phyloP scores from a whole-genome alignment of 2,888 invertebrate species.

The Cheilosia vernalis region DNA sequence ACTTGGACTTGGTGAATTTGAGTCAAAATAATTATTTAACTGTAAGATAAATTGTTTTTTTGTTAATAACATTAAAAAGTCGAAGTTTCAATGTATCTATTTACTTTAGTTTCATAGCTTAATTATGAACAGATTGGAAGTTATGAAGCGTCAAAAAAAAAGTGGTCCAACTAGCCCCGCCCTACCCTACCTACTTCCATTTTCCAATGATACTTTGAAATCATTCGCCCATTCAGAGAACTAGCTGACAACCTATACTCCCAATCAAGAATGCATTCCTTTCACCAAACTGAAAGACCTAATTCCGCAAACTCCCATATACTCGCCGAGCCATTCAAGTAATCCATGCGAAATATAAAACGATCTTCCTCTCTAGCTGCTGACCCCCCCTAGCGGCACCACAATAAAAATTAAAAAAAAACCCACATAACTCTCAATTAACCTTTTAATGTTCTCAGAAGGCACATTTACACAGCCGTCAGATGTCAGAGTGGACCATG shows the following conservation, averaged over 20 bases:
- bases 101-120: no score
- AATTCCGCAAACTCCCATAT: not conserved
- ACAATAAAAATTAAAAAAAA: slow-evolving; percentile 26
- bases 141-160: no score
- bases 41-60: no score
- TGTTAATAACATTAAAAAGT: no score
- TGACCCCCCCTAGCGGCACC: not conserved
- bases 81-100: no score
- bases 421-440: slow-evolving; percentile 38
- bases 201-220: no score
- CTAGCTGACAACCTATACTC: not conserved
- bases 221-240: no score
- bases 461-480: slow-evolving; percentile 17
- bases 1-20: no score
- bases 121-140: no score
- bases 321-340: not conserved
- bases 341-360: slow-evolving; percentile 11
- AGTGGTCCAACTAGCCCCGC: no score
- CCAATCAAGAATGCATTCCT: not conserved
- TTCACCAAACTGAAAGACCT: not conserved
- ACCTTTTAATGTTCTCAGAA: slow-evolving; percentile 44
- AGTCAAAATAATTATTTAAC: no score
- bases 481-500: not conserved
- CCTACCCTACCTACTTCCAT: no score
- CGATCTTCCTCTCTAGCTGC: slow-evolving; percentile 5